Percentiles rank a stretch among this genome's conserved stretches.
Evolutionary conservation across 1,140 invertebrate species (phyloP).

Genomic region (Drosophila insularis): DNA sequence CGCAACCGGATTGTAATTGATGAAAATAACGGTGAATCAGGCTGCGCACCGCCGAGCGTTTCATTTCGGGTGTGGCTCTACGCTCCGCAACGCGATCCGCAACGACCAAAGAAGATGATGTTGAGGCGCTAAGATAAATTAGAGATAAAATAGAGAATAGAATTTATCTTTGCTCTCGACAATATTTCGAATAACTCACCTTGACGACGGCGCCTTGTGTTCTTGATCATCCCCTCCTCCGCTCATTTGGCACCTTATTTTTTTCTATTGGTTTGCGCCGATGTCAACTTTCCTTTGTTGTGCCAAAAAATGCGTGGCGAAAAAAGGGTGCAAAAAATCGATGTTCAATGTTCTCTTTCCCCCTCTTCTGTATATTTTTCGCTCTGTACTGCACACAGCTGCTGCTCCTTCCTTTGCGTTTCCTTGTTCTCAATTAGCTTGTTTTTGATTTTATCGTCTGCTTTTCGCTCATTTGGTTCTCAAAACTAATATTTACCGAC

Average conservation of each 20-base stretch:
- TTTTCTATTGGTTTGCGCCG: background rate
- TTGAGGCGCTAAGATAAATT: constrained; percentile 46
- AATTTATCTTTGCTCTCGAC: background rate
- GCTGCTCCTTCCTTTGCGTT: constrained; percentile 13
- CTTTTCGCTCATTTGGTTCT: constrained; percentile 18
- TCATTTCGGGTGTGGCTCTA: constrained; percentile 87
- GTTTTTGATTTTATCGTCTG: background rate
- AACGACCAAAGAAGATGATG: constrained; percentile 36
- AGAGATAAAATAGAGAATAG: background rate
- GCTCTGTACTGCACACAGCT: background rate
- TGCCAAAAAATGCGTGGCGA: constrained; percentile 34
- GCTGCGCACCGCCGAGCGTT: constrained; percentile 93
- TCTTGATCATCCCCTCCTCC: constrained; percentile 53
- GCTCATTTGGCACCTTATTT: constrained; percentile 45
- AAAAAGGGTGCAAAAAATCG: constrained; percentile 78
- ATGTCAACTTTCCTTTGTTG: constrained; percentile 28
- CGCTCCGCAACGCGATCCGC: constrained; percentile 18
- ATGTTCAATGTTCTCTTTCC: constrained; percentile 70
- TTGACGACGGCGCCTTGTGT: constrained; percentile 62
- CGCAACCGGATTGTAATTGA: constrained; percentile 95
- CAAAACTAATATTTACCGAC: background rate
- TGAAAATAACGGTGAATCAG: constrained; percentile 96
- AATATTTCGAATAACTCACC: constrained; percentile 30
- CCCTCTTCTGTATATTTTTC: background rate
- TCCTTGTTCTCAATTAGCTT: background rate